Base-by-base conservation (phyloP, 2,797 vertebrate genomes). In the Hylomyscus alleni region DNA sequence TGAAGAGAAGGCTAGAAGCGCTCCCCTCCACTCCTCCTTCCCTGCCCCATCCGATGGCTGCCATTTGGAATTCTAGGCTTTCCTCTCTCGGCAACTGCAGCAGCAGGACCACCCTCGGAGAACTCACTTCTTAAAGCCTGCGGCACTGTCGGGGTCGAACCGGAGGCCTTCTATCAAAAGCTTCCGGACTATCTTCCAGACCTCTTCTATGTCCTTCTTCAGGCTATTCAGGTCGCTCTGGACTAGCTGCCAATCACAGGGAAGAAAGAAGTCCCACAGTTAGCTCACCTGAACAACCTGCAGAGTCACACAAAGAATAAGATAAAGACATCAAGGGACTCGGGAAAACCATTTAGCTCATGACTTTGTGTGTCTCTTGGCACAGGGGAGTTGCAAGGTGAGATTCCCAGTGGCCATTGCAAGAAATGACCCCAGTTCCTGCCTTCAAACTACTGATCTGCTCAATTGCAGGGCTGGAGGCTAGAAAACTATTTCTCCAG, bases 101-200 rank as follows among this genome's bases (percentile, higher is more conserved):
- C 87, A 14, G 13, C 34, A 40, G 15, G 3, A 26, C 26, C 60
- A 54, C 24, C 19, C 37, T 73, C 22, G 1, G 52, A 19, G 15
- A 12, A 0, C 13, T 31, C 19, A 98, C 98, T 97, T 99, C 84
- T 96, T 98, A 73, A 98, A 98, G 87, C 98, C 96, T 0, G 98
- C 97, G 0, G 98, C 97, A 0, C 31, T 87, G 65, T 98, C 98
- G 0, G 98, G 97, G 1, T 98, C 90, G 0, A 98, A 98, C 26
- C 89, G 88, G 47, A 96, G 93, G 11, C 97, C 95, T 26, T 98
- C 97, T 0, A 94, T 80, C 90, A 98, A 91, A 91, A 97, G 97
- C 81, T 97, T 98, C 94, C 95, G 97, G 58, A 98, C 65, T 15
- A 97, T 14, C 78, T 77, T 95, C 98, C 98, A 98, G 6, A 98